phyloP scores from a whole-genome alignment of 2,888 invertebrate genomes.

The Pomacea canaliculata region DNA sequence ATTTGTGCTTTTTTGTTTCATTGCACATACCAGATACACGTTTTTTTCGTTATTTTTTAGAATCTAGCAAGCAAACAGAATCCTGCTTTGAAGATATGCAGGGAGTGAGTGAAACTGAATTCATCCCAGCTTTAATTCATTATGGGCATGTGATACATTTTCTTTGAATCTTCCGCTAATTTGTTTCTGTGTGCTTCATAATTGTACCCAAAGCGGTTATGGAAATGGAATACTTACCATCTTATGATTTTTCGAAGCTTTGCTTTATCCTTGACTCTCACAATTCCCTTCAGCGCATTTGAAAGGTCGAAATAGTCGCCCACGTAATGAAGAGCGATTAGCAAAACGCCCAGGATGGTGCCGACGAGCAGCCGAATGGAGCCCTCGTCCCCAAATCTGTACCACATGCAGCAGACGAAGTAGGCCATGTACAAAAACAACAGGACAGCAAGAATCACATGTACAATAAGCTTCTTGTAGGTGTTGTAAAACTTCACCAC shows the following conservation, averaged over 20 bases:
- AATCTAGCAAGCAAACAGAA: no score
- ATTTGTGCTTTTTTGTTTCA: no score
- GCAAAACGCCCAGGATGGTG: constrained; percentile 43
- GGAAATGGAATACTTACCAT: neutral
- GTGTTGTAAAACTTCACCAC: constrained; percentile 8
- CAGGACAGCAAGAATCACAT: constrained; percentile 19
- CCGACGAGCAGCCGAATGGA: constrained; percentile 56
- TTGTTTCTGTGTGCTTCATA: no score
- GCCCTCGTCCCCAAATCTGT: constrained; percentile 53
- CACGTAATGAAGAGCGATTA: constrained; percentile 10
- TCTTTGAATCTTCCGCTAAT: no score
- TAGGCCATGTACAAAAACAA: constrained; percentile 51
- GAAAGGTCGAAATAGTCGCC: neutral
- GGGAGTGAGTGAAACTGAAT: no score
- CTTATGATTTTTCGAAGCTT: neutral
- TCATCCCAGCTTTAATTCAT: no score
- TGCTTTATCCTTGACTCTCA: neutral
- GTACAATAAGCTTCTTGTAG: constrained; percentile 21
- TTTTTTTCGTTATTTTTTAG: no score
- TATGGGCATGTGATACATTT: no score
- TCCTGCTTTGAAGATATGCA: no score
- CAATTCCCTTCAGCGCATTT: no score
- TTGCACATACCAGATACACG: no score
- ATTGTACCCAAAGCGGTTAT: no score
- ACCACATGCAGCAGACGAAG: constrained; percentile 56